Base-by-base conservation (phyloP, 1,140 invertebrate genomes). In the Apis laboriosa region DNA sequence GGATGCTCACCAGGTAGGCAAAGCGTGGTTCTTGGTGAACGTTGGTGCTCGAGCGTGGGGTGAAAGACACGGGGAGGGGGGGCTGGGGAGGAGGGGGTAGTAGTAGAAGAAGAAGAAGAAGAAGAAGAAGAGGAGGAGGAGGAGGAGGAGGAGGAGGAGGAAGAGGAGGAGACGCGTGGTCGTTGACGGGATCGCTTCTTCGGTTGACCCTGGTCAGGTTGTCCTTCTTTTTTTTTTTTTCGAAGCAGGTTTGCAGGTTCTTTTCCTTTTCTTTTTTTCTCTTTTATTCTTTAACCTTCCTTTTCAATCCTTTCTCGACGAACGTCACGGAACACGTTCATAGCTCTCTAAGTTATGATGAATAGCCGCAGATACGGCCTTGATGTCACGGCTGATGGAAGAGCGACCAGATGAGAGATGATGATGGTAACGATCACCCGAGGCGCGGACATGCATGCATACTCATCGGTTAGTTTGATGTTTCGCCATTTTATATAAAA, bases 1-100 rank as follows among this genome's bases (percentile, higher is more conserved):
- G 92, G 93, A 93, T 93, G 92, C 90, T 89, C 34, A 82, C 84
- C 84, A 82, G 80, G 82, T 77, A 87, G 78, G 86, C 84, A 83
- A 87, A 85, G 87, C 88, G 56, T 58, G 34, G 34, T 66, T 77
- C 88, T 87, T 84, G 87, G 86, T 85, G 87, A 88, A 91, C 86
- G 89, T 91, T 85, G 84, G 88, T 90, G 87, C 80, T 77, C 53
- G n/a, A 72, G 19, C 60, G 75, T 60, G 79, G 68, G 49, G 79
- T 28, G 43, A 80, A 58, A 17, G 58, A 55, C 24, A 9, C 34
- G 34, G 34, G 49, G 24, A 61, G 53, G 60, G 78, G 24, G 64
- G 28, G 13, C 12, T 56, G 34, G 24, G 21, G n/a, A 43, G 19
- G 49, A 12, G 89, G 83, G 77, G 85, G 80, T 66, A n/a, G n/a